Evolutionary conservation across 2,113 vertebrate genomes (phyloP), one percentile per base, ranked within the genome.

Genomic region (Tinamus guttatus): DNA sequence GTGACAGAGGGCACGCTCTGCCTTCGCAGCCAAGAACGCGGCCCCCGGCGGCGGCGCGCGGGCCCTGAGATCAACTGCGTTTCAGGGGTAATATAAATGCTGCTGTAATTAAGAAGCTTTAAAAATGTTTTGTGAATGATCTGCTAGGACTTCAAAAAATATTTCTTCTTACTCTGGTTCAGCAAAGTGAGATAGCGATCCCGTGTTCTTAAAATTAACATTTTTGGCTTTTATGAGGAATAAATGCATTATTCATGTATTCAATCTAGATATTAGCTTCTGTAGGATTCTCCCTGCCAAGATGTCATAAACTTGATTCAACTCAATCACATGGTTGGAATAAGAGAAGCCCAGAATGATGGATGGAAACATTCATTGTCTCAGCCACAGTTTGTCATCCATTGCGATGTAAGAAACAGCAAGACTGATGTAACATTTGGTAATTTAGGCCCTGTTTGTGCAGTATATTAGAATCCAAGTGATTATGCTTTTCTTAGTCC

Each of bases 1-100:
- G 98, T 98, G 99, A 99, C 99, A 99, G 99, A 99, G 99, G 99
- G 98, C 99, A 98, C 56, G 98, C 97, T 98, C 98, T 97, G 97
- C 97, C 98, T 98, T 97, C 98, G 94, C 98, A 98, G 98, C 98
- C 98, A 98, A 98, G 97, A 98, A 97, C 24, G 96, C 85, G 81
- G 94, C 96, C 98, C 97, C 98, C 98, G 98, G 98, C 97, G 98
- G 98, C 97, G 83, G 98, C 96, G 97, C 87, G 80, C 97, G 91
- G 96, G 85, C 98, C 97, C 54, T 96, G 97, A 67, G 58, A 84
- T 41, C 52, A 85, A 92, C 49, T 24, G 22, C 2, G 13, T 81
- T 76, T 87, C 54, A 56, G 36, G 2, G 2, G 19, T 0, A 3
- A 34, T 62, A 27, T 5, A 40, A 65, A 76, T 27, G 10, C 22